phyloP scores from a whole-genome alignment of 2,888 invertebrate genomes.

The Caenorhabditis uteleia region DNA sequence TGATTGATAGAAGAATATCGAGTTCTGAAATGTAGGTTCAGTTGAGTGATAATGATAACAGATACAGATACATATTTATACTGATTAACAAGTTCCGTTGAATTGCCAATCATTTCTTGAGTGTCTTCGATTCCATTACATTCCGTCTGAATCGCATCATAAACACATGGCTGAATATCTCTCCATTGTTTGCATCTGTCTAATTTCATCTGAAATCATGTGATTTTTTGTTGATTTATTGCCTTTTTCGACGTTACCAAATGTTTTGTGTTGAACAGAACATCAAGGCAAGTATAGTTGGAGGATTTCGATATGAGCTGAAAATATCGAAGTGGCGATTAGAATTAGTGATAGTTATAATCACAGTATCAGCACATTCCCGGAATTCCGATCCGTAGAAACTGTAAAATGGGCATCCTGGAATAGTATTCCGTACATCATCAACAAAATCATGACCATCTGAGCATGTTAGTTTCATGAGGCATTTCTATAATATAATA shows the following conservation, averaged over 20 bases:
- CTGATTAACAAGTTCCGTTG: too few relatives aligned
- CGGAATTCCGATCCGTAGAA: constrained; percentile 12
- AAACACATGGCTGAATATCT: constrained; percentile 25
- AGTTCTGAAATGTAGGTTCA: too few relatives aligned
- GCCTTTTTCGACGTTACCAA: too few relatives aligned
- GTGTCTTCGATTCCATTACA: too few relatives aligned
- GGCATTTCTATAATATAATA: constrained; percentile 15
- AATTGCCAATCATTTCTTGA: too few relatives aligned
- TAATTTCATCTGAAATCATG: constrained; percentile 8
- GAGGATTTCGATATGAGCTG: constrained; percentile 9
- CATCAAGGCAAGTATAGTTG: constrained; percentile 16
- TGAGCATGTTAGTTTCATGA: constrained; percentile 24
- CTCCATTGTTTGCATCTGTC: constrained; percentile 25
- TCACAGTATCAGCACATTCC: constrained; percentile 14
- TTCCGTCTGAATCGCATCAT: constrained; percentile 22
- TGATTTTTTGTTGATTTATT: too few relatives aligned
- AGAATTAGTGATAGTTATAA: too few relatives aligned
- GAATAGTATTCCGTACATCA: constrained; percentile 14
- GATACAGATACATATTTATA: too few relatives aligned
- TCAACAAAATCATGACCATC: constrained; percentile 24
- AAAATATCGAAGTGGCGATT: too few relatives aligned
- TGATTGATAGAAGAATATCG: too few relatives aligned
- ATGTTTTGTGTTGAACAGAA: constrained; percentile 20
- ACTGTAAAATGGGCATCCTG: constrained; percentile 19
- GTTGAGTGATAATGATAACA: too few relatives aligned